Evolutionary conservation across 2,888 invertebrate species (phyloP).

Genomic region (Tachina grossa): DNA sequence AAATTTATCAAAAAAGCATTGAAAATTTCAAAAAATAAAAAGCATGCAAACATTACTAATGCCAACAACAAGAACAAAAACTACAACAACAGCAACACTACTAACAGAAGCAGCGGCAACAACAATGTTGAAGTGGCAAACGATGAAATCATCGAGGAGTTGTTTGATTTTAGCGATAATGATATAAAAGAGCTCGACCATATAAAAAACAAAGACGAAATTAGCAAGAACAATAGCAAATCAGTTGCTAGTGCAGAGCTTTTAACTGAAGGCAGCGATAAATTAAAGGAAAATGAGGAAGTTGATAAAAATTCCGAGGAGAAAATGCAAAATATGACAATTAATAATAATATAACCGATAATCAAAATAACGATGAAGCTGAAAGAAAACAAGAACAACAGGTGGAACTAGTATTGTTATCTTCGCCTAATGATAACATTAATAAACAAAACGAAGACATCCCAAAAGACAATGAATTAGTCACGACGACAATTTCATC

Average conservation of each 20-base stretch:
- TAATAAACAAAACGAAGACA: conserved; percentile 57
- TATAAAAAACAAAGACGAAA: conserved; percentile 39
- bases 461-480: conserved; percentile 28
- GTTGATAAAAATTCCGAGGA: conserved; percentile 13
- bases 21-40: conserved; percentile 55
- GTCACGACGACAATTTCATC: not conserved
- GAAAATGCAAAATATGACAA: conserved; percentile 33
- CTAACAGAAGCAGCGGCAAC: conserved; percentile 12
- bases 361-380: conserved; percentile 71
- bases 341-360: conserved; percentile 57
- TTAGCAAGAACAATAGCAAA: conserved; percentile 25
- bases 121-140: conserved; percentile 68
- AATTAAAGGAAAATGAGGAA: conserved; percentile 18
- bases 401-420: conserved; percentile 21
- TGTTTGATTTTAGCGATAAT: conserved; percentile 79
- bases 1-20: conserved; percentile 60
- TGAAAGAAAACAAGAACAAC: conserved; percentile 26
- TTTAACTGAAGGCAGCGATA: conserved; percentile 16
- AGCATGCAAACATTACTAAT: conserved; percentile 41
- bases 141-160: conserved; percentile 79
- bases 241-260: not conserved
- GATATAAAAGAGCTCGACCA: conserved; percentile 75
- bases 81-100: conserved; percentile 18
- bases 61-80: conserved; percentile 53
- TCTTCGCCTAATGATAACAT: conserved; percentile 52